phyloP scores from a whole-genome alignment of 2,888 invertebrate species.

The Schrankia costaestrigalis region DNA sequence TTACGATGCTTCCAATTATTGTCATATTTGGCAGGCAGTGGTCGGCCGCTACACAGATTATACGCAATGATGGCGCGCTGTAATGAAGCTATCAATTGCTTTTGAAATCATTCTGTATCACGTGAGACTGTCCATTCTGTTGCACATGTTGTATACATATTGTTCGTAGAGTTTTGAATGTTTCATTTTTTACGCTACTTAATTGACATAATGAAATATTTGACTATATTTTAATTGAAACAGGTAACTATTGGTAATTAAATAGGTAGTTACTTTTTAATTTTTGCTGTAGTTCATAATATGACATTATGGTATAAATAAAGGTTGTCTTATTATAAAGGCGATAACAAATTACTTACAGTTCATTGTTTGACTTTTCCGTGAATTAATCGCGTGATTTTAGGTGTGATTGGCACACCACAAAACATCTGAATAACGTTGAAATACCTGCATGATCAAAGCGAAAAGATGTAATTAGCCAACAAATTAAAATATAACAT shows the following conservation, averaged over 20 bases:
- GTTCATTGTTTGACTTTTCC: no score
- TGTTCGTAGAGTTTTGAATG: slow-evolving; percentile 1
- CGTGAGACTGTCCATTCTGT: slow-evolving; percentile 7
- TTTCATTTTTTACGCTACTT: no score
- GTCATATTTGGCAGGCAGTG: slow-evolving; percentile 25
- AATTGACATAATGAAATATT: no score
- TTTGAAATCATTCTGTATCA: slow-evolving; percentile 14
- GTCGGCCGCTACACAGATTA: slow-evolving; percentile 19
- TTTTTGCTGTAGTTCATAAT: not conserved
- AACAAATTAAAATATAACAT: no score
- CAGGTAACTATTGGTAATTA: not conserved
- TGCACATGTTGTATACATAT: slow-evolving; percentile 5
- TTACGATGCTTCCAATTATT: slow-evolving; percentile 24
- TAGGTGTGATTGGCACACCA: not conserved
- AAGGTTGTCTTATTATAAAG: no score
- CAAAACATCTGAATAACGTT: no score
- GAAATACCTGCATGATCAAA: no score
- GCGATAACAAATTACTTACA: no score
- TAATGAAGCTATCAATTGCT: slow-evolving; percentile 32
- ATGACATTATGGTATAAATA: no score
- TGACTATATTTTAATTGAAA: slow-evolving; percentile 4
- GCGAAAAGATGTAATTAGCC: no score
- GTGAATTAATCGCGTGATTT: not conserved
- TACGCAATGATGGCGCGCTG: slow-evolving; percentile 20
- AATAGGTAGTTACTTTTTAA: not conserved